These are phyloP conservation scores for Microcebus lehilahytsara DNA, from an alignment of 2,113 vertebrate species.

Conservation along the genomic window DNA sequence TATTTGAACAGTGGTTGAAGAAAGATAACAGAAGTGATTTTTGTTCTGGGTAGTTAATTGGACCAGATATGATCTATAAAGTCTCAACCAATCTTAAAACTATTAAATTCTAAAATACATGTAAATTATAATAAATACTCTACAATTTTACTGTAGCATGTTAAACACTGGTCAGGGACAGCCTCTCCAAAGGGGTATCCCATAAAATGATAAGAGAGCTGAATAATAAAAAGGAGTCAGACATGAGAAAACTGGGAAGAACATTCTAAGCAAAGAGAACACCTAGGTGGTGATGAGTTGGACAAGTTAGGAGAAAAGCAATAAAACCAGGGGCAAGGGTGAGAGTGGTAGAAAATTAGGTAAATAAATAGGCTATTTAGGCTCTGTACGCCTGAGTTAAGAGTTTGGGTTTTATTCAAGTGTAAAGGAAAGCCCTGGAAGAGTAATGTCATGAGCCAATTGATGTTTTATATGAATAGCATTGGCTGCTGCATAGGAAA, in stretches of 20 bases:
- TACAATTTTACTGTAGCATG: neutral
- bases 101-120: neutral
- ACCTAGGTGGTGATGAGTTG: neutral
- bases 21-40: neutral
- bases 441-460: neutral
- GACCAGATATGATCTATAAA: neutral
- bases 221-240: neutral
- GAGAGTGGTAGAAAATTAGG: neutral
- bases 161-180: neutral
- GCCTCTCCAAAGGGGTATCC: neutral
- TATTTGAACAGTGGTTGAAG: neutral
- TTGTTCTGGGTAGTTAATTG: neutral
- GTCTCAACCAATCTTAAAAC: neutral
- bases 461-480: conserved; percentile 3
- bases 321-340: neutral
- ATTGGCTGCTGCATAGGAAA: neutral
- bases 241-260: neutral
- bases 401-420: neutral
- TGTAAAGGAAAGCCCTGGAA: conserved; percentile 25
- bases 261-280: neutral
- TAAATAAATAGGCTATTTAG: conserved; percentile 28
- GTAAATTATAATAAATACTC: conserved; percentile 9
- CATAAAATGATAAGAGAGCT: neutral
- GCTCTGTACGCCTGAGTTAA: neutral
- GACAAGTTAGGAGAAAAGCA: neutral